Conservation (phyloP, 2,797 vertebrate species). For the Mormyrops boulengeri region DNA sequence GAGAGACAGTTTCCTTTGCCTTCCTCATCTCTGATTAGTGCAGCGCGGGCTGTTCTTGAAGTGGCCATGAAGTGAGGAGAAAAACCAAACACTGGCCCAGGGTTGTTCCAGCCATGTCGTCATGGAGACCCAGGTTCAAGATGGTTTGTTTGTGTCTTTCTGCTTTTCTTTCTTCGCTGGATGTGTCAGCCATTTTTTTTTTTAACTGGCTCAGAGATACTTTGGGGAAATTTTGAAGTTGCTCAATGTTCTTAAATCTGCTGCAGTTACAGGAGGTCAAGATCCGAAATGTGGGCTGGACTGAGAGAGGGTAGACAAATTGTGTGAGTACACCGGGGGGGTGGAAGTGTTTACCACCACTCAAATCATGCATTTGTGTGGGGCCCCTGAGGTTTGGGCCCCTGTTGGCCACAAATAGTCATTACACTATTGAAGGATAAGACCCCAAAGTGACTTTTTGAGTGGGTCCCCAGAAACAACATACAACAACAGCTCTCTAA, state of each 20-base stretch:
- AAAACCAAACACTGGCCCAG: neutral
- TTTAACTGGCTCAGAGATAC: neutral
- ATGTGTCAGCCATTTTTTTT: neutral
- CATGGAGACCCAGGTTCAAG: neutral
- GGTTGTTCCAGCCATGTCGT: neutral
- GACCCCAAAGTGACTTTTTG: neutral
- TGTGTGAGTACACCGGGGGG: neutral
- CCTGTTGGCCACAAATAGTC: neutral
- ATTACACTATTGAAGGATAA: neutral
- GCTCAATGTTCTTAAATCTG: neutral
- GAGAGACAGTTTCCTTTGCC: neutral
- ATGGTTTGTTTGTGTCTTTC: neutral
- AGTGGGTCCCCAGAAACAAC: neutral
- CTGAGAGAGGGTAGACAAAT: neutral
- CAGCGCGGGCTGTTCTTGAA: neutral
- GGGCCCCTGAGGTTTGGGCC: neutral
- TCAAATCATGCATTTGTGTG: neutral
- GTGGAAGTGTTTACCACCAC: neutral
- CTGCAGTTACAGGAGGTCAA: neutral
- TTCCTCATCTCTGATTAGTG: neutral
- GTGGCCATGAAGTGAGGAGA: neutral
- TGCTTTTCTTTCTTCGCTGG: neutral
- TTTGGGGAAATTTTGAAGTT: neutral
- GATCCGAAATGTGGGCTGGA: neutral
- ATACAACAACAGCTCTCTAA: neutral